Evolutionary conservation across 2,888 invertebrate genomes (phyloP).

Genomic region (Cordylochernes scorpioides): DNA sequence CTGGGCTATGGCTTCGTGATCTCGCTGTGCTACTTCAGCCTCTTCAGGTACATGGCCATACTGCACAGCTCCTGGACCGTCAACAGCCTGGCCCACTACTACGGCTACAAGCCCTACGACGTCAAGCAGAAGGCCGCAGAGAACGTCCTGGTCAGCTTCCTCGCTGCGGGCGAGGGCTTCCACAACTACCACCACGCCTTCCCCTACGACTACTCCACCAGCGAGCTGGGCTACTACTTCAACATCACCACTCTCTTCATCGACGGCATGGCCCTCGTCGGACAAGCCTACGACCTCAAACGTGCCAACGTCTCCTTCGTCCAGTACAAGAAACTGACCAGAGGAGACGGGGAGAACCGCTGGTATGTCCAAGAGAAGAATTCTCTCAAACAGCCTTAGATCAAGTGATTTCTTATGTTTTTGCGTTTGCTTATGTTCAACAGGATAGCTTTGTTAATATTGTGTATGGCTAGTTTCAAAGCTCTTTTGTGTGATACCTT

Average conservation of each 20-base stretch:
- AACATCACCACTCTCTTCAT: constrained; percentile 24
- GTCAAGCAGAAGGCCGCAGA: constrained; percentile 30
- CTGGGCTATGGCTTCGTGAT: constrained; percentile 51
- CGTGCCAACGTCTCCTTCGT: neutral
- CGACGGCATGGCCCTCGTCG: constrained; percentile 20
- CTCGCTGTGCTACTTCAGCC: too few relatives aligned
- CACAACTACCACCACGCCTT: constrained; percentile 25
- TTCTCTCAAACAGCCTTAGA: too few relatives aligned
- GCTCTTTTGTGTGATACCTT: too few relatives aligned
- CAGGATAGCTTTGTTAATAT: too few relatives aligned
- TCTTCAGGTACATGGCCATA: constrained; percentile 50
- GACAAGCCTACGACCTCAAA: constrained; percentile 21
- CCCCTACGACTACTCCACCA: constrained; percentile 24
- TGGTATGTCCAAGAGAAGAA: too few relatives aligned
- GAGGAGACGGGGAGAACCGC: too few relatives aligned
- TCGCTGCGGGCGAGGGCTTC: constrained; percentile 18
- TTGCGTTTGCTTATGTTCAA: too few relatives aligned
- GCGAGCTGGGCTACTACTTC: constrained; percentile 21
- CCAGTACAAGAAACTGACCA: too few relatives aligned
- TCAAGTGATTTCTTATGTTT: too few relatives aligned
- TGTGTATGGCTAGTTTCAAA: too few relatives aligned
- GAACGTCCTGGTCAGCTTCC: constrained; percentile 19
- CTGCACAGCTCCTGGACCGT: constrained; percentile 77
- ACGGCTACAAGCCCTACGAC: constrained; percentile 76
- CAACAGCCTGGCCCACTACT: constrained; percentile 80